phyloP scores from a whole-genome alignment of 2,888 invertebrate species.

The Chloroclysta siterata region DNA sequence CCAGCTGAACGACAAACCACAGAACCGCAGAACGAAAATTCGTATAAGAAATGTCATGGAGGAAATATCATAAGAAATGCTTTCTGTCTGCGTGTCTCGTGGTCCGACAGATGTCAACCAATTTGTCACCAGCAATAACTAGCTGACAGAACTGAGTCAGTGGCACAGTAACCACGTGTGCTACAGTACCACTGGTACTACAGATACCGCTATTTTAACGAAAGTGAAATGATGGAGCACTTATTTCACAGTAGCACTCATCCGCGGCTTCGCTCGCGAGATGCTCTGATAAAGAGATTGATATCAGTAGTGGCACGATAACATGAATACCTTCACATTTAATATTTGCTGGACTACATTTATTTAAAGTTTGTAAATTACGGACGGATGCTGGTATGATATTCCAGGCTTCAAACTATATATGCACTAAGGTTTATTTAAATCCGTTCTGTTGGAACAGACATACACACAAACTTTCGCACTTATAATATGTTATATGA shows the following conservation, averaged over 20 bases:
- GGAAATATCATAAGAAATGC: no score
- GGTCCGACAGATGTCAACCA: no score
- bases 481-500: no score
- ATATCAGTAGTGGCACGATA: not conserved
- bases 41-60: no score
- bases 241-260: constrained; percentile 28
- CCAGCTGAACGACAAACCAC: no score
- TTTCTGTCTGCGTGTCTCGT: no score
- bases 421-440: no score
- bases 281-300: not conserved
- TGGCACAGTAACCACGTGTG: constrained; percentile 26
- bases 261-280: not conserved
- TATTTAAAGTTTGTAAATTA: not conserved
- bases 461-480: no score
- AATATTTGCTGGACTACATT: not conserved
- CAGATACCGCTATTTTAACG: constrained; percentile 46
- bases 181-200: constrained; percentile 24
- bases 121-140: no score
- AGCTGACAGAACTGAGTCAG: constrained; percentile 2
- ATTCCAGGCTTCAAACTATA: no score
- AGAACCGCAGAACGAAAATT: no score
- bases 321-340: not conserved
- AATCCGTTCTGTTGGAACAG: no score
- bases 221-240: constrained; percentile 53
- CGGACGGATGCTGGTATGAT: not conserved